These are phyloP conservation scores for Chymomyza fuscimana DNA, from an alignment of 2,888 invertebrate genomes.

Conservation along the genomic window DNA sequence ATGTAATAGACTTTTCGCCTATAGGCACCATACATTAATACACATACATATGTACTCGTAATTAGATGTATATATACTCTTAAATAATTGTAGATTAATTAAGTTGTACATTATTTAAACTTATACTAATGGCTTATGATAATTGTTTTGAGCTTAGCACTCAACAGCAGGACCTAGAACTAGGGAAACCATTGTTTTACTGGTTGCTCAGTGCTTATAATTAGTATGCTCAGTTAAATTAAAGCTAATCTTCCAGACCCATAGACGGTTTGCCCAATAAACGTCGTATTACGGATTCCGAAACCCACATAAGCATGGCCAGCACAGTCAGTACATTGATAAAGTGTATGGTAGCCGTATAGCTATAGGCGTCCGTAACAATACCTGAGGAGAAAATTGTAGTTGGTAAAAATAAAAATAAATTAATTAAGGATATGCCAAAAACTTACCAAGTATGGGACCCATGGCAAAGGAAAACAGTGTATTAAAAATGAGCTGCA, in stretches of 20 bases:
- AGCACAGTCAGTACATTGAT: constrained; percentile 67
- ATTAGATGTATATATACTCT: too few species aligned
- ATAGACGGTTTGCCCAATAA: constrained; percentile 47
- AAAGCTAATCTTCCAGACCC: background rate
- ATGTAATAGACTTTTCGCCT: too few species aligned
- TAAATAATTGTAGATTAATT: too few species aligned
- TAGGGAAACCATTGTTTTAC: background rate
- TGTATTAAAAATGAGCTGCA: constrained; percentile 85
- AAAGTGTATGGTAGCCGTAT: constrained; percentile 69
- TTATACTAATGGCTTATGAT: too few species aligned
- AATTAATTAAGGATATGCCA: background rate
- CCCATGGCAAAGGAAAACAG: constrained; percentile 83
- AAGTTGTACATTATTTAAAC: too few species aligned
- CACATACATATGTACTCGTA: too few species aligned
- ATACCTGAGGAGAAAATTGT: constrained; percentile 48
- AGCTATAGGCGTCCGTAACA: constrained; percentile 70
- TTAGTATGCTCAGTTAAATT: background rate
- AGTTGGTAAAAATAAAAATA: background rate
- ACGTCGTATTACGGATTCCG: constrained; percentile 65
- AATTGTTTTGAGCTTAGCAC: too few species aligned
- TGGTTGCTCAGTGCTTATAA: background rate
- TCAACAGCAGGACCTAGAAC: too few species aligned
- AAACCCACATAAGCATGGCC: constrained; percentile 68
- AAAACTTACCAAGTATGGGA: constrained; percentile 83
- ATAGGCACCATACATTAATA: too few species aligned